A percentile compares a stretch with the other conserved stretches of the same genome.
These are phyloP conservation scores for Dasypolia templi DNA, from an alignment of 2,888 invertebrate species.

Conservation along the genomic window DNA sequence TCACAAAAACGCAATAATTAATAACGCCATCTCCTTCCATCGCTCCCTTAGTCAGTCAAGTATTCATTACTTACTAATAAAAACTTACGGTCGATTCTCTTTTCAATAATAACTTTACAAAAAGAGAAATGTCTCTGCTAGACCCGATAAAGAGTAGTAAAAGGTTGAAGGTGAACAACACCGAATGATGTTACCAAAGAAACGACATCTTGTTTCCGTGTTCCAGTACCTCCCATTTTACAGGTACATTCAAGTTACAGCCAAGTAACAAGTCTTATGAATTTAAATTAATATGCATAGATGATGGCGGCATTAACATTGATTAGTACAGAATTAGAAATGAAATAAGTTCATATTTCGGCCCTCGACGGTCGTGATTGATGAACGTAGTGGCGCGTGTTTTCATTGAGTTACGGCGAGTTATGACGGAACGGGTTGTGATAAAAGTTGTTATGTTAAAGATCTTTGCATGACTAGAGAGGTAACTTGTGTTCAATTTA, in stretches of 20 bases:
- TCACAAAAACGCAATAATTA: not conserved
- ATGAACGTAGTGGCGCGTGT: constrained; percentile 42
- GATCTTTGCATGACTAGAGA: not conserved
- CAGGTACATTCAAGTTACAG: not conserved
- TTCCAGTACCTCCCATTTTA: not conserved
- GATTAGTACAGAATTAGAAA: constrained; percentile 63
- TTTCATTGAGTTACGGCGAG: constrained; percentile 37
- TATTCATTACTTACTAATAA: not conserved
- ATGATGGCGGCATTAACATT: constrained; percentile 60
- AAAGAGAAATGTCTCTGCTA: not conserved
- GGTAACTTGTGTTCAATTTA: not conserved
- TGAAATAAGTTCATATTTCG: constrained; percentile 61
- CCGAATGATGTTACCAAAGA: not conserved
- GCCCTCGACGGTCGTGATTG: constrained; percentile 56
- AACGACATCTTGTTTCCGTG: not conserved
- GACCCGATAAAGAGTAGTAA: not conserved
- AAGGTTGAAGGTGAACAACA: not conserved
- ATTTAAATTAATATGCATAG: constrained; percentile 51
- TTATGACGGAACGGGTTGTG: not conserved
- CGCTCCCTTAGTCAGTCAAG: no score
- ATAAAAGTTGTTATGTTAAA: constrained; percentile 14
- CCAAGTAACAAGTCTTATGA: constrained; percentile 36
- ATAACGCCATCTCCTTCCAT: not conserved
- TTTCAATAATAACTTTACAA: not conserved
- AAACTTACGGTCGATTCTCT: not conserved